Evolutionary conservation across 2,797 vertebrate species (phyloP).

Genomic region (Harpagifer antarcticus): DNA sequence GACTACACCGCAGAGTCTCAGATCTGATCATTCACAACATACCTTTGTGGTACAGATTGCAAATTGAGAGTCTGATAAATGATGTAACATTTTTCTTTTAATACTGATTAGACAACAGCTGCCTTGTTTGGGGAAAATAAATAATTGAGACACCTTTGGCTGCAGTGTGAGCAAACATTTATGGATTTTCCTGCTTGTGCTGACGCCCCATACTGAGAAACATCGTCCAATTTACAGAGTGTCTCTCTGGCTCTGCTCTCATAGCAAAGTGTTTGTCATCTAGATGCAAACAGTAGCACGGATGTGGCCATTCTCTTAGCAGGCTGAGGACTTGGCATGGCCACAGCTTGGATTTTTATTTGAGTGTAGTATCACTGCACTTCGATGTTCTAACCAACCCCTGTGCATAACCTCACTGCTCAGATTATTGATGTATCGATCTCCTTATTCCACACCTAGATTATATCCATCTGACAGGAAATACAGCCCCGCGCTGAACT

Average conservation of each 20-base stretch:
- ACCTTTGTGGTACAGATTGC: conserved; percentile 17
- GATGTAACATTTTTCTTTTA: conserved; percentile 20
- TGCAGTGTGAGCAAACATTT: conserved; percentile 45
- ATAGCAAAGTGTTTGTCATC: conserved; percentile 34
- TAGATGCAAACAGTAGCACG: conserved; percentile 40
- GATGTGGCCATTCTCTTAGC: conserved; percentile 21
- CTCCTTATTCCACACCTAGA: conserved; percentile 16
- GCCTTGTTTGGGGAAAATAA: conserved; percentile 18
- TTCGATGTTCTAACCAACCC: conserved; percentile 21
- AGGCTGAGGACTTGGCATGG: conserved; percentile 28
- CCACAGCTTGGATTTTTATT: conserved; percentile 15
- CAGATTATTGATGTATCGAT: conserved; percentile 33
- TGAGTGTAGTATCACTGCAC: conserved; percentile 20
- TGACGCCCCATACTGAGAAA: conserved; percentile 39
- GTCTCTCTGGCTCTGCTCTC: conserved; percentile 47
- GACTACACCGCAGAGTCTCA: background rate
- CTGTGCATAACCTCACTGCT: conserved; percentile 31
- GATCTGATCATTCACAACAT: conserved; percentile 20
- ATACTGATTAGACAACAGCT: conserved; percentile 46
- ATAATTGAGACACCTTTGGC: conserved; percentile 33
- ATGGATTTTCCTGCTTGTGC: conserved; percentile 38
- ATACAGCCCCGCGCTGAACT: background rate
- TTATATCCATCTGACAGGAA: conserved; percentile 28
- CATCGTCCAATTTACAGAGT: conserved; percentile 38
- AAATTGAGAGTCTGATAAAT: conserved; percentile 39